Base-by-base conservation (phyloP, 2,113 vertebrate species). In the Hemiprocne comata region DNA sequence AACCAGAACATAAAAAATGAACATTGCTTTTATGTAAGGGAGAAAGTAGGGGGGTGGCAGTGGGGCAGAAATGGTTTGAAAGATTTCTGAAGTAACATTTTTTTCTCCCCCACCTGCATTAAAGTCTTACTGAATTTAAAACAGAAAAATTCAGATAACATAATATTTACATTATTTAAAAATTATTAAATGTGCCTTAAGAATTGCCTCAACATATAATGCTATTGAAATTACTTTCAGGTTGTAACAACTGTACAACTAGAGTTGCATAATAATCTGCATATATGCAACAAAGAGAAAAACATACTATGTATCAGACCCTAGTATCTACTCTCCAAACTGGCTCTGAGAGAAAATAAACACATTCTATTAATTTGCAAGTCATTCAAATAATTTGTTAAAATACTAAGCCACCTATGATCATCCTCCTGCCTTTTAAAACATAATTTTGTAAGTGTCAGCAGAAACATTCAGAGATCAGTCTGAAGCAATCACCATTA, bases 1-100 rank as follows among this genome's bases (percentile, higher is more conserved):
- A 91, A 93, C 11, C 17, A 62, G 38, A 80, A 70, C 0, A 0
- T 17, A 33, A 81, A 74, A 92, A 62, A 67, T 0, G 0, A 74
- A 10, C 38, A 66, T 55, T 61, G 6, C 6, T 51, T 70, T 66
- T 53, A 34, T 51, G 28, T n/a, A 53, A 62, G 58, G 31, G 23
- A 85, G 25, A 67, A 78, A 36, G 20, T 1, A 16, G 9, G 24
- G 16, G 7, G 16, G 7, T 5, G n/a, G 7, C 4, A 4, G 21
- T 23, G 21, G 46, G 20, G 46, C 14, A 48, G 25, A 28, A 55
- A 33, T 15, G 2, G 31, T 46, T 90, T 60, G 42, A 17, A 88
- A 76, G 36, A 66, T 24, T 48, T 64, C 46, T 29, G 13, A 60
- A 79, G 70, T 79, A 90, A 65, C 14, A 44, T 53, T 82, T 82